Conservation (phyloP, 35 echinoderm and acorn worm genomes). For the Ophiothrix spiculata region DNA sequence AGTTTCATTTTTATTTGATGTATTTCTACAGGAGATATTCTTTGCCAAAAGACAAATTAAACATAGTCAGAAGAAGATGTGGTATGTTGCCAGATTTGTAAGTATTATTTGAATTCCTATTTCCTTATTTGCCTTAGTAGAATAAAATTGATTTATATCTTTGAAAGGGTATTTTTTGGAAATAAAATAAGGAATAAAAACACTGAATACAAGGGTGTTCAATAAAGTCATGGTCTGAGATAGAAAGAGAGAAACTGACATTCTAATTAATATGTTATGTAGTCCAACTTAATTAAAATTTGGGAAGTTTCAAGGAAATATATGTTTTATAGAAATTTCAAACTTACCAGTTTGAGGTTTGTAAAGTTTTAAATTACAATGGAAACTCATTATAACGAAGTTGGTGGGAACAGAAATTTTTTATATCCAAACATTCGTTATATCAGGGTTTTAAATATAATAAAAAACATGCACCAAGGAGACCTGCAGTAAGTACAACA, state of each 20-base stretch:
- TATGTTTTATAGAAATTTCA: too few relatives aligned
- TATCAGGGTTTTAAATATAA: too few relatives aligned
- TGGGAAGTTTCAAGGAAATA: too few relatives aligned
- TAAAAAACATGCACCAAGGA: too few relatives aligned
- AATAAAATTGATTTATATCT: neutral
- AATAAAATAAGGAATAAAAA: neutral
- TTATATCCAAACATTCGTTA: too few relatives aligned
- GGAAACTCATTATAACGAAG: too few relatives aligned
- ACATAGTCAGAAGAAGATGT: conserved; percentile 89
- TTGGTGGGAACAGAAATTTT: too few relatives aligned
- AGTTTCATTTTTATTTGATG: neutral
- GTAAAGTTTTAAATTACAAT: too few relatives aligned
- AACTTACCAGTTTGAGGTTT: too few relatives aligned
- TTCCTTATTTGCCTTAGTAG: neutral
- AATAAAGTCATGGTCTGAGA: neutral
- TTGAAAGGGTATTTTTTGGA: neutral
- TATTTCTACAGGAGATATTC: conserved; percentile 59
- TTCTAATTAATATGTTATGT: neutral
- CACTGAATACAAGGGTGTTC: neutral
- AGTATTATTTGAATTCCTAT: conserved; percentile 22
- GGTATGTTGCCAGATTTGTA: conserved; percentile 94
- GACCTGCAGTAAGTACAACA: too few relatives aligned
- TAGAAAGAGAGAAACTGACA: neutral
- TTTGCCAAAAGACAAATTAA: conserved; percentile 76
- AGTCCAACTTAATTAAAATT: too few relatives aligned